Evolutionary conservation across 2,797 vertebrate species (phyloP).

Genomic region (Hypotaenidia philippensis): DNA sequence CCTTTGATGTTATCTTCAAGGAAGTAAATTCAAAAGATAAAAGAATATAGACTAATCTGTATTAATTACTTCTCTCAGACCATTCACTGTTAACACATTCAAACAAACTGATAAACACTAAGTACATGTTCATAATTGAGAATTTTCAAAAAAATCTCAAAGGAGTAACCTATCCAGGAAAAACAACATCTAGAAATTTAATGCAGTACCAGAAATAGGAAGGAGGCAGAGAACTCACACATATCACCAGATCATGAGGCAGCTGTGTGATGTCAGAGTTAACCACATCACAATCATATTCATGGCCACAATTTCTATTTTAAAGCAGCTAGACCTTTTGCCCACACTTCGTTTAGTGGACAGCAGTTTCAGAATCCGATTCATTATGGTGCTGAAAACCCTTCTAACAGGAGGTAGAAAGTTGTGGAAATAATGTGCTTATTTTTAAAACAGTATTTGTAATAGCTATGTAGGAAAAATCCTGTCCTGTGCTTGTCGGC

Average conservation of each 20-base stretch:
- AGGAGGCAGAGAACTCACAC: not conserved
- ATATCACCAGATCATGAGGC: not conserved
- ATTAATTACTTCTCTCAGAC: not conserved
- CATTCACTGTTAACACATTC: not conserved
- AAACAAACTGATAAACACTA: not conserved
- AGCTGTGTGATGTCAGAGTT: not conserved
- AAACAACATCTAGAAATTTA: not conserved
- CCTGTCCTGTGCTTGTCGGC: rapidly evolving
- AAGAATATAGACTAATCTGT: not conserved
- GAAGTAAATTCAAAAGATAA: slow-evolving; percentile 15
- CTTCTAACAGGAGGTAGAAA: not conserved
- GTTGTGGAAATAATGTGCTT: not conserved
- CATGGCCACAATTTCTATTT: not conserved
- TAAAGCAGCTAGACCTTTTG: not conserved
- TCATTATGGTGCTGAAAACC: not conserved
- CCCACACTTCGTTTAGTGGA: not conserved
- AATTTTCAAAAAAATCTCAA: not conserved
- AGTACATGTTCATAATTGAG: not conserved
- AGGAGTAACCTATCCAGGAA: not conserved
- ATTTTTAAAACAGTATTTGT: not conserved
- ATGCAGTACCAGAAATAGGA: not conserved
- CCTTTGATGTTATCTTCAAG: not conserved
- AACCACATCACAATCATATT: not conserved
- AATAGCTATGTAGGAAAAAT: not conserved
- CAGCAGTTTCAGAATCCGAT: not conserved